Base-by-base conservation (phyloP, 2,888 invertebrate genomes). In the Drosophila kambysellisi region DNA sequence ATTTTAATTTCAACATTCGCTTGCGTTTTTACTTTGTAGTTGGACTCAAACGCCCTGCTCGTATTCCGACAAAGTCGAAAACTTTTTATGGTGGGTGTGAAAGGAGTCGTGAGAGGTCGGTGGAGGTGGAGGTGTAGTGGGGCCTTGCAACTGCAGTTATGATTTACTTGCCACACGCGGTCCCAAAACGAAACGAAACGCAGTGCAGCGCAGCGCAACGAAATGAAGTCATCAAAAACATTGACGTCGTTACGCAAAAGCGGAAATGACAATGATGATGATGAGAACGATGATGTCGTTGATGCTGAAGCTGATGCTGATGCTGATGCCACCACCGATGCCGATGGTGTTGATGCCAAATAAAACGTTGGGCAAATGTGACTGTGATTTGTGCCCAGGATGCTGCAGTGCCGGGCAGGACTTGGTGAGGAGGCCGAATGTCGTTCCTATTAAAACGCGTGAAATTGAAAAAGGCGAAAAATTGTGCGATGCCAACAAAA, bases 201-300 rank as follows among this genome's bases (percentile, higher is more conserved):
- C 70, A 81, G 68, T 50, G 84, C 76, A 88, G 68, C 52, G 84
- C 76, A 88, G 68, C 67, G 87, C 78, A 82, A 71, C 82, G 82
- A 89, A 85, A 85, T 85, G 88, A 85, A 85, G 89, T 89, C 84
- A 89, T 85, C 89, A 85, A 85, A 85, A 85, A 63, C 81, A 85
- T 89, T 86, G 88, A 89, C 70, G 78, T 86, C 86, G 86, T 86
- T 86, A 82, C 89, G 74, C 88, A 82, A 84, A 89, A 89, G 79
- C 89, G 86, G 89, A 89, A 89, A 86, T 86, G 86, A 86, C 88
- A 86, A 88, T 84, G 85, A 84, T 75, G 77, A 85, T 76, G 76
- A 67, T 30, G 57, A 59, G 52, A 51, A 41, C 20, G 41, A 5
- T 60, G 56, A 35, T 20, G 60, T 60, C 60, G 29, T 58, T 20